phyloP scores from a whole-genome alignment of 2,797 vertebrate species.

The Tarsius wallacei region DNA sequence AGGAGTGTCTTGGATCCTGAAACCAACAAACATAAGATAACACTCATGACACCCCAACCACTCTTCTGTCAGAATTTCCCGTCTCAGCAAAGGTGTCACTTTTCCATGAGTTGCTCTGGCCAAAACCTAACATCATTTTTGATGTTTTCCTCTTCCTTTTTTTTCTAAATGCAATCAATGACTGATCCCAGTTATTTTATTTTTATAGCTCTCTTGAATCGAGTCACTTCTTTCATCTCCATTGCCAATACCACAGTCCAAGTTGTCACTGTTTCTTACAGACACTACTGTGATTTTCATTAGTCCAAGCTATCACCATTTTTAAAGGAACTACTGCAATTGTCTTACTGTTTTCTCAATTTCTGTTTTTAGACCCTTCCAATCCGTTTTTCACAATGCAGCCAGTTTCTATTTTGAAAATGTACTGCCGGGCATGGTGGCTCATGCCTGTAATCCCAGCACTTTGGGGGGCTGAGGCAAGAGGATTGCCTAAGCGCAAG shows the following conservation, averaged over 20 bases:
- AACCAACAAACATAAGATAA: neutral
- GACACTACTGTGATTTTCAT: neutral
- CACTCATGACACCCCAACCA: neutral
- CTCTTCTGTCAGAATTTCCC: neutral
- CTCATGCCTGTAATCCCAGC: too few species aligned
- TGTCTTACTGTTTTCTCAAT: neutral
- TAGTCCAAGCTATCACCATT: neutral
- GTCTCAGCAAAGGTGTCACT: neutral
- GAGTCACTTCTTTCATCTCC: neutral
- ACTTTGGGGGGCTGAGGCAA: too few species aligned
- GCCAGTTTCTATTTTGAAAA: neutral
- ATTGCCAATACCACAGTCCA: neutral
- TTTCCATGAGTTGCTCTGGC: neutral
- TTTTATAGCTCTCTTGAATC: neutral
- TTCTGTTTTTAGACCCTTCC: neutral
- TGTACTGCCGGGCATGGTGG: neutral
- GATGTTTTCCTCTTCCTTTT: neutral
- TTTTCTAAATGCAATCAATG: neutral
- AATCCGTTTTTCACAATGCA: neutral
- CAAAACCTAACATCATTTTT: neutral
- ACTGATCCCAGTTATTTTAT: neutral
- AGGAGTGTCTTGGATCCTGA: neutral
- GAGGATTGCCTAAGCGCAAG: too few species aligned
- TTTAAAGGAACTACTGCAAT: neutral
- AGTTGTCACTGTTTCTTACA: neutral